Evolutionary conservation across 2,797 vertebrate species (phyloP).

Genomic region (Gastrophryne carolinensis): DNA sequence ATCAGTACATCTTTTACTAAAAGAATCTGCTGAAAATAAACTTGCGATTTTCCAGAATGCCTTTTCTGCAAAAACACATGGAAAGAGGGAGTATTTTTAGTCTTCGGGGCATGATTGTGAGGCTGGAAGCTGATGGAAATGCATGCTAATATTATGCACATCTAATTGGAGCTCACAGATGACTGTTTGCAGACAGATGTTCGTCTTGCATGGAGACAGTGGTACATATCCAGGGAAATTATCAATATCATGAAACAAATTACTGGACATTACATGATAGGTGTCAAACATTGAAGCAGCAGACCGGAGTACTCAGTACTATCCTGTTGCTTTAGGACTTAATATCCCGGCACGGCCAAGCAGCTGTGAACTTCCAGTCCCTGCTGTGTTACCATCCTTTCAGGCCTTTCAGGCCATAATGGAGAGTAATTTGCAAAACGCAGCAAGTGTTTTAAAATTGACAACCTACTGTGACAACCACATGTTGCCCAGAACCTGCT

Average conservation of each 20-base stretch:
- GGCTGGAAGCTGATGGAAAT: not conserved
- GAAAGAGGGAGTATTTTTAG: not conserved
- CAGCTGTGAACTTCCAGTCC: too few relatives aligned
- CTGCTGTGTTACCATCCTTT: too few relatives aligned
- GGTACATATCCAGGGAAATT: not conserved
- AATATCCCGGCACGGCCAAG: too few relatives aligned
- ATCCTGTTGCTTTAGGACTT: not conserved
- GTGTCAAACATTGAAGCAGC: not conserved
- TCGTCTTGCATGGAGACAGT: not conserved
- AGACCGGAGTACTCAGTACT: not conserved
- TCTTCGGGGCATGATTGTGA: not conserved
- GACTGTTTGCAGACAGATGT: constrained; percentile 29
- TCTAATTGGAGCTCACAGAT: constrained; percentile 11
- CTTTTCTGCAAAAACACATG: not conserved
- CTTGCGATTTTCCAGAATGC: not conserved
- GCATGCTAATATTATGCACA: constrained; percentile 6
- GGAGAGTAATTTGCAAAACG: too few relatives aligned
- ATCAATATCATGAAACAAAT: not conserved
- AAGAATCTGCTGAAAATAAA: not conserved
- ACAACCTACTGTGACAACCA: too few relatives aligned
- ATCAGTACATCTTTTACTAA: not conserved
- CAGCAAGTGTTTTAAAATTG: too few relatives aligned
- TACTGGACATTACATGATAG: not conserved
- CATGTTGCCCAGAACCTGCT: too few relatives aligned
- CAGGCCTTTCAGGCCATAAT: too few relatives aligned